phyloP scores from a whole-genome alignment of 2,888 invertebrate genomes.

The Thymelicus sylvestris region DNA sequence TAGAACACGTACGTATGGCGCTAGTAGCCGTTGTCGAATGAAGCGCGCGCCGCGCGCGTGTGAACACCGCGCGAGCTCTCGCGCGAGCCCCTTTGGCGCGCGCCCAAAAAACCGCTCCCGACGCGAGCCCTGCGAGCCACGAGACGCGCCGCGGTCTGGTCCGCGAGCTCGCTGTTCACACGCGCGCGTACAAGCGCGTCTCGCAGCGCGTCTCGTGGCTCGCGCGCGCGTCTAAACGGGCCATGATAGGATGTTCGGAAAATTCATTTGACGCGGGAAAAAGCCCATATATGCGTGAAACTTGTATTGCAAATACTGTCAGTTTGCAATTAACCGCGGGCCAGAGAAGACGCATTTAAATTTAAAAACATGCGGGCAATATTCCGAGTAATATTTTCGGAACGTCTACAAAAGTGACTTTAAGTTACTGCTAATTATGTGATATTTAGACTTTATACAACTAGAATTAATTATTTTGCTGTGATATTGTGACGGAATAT shows the following conservation, averaged over 20 bases:
- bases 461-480: slow-evolving; percentile 45
- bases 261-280: slow-evolving; percentile 43
- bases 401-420: slow-evolving; percentile 41
- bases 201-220: too few species aligned
- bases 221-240: too few species aligned
- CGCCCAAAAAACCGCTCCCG: too few species aligned
- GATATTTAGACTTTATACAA: slow-evolving; percentile 47
- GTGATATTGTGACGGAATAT: slow-evolving; percentile 64
- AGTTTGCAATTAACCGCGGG: slow-evolving; percentile 46
- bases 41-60: too few species aligned
- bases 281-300: slow-evolving; percentile 50
- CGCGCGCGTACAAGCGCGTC: too few species aligned
- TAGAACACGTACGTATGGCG: too few species aligned
- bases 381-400: slow-evolving; percentile 41
- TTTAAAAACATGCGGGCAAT: slow-evolving; percentile 41
- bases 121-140: too few species aligned
- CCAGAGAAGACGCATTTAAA: slow-evolving; percentile 42
- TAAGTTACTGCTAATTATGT: slow-evolving; percentile 46
- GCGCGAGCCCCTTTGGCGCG: too few species aligned
- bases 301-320: slow-evolving; percentile 42
- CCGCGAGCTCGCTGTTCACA: too few species aligned
- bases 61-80: too few species aligned
- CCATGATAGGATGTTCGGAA: slow-evolving; percentile 5
- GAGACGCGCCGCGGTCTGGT: too few species aligned
- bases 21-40: too few species aligned